Base-by-base conservation (phyloP, 2,888 invertebrate genomes). In the Morpho deidamia region DNA sequence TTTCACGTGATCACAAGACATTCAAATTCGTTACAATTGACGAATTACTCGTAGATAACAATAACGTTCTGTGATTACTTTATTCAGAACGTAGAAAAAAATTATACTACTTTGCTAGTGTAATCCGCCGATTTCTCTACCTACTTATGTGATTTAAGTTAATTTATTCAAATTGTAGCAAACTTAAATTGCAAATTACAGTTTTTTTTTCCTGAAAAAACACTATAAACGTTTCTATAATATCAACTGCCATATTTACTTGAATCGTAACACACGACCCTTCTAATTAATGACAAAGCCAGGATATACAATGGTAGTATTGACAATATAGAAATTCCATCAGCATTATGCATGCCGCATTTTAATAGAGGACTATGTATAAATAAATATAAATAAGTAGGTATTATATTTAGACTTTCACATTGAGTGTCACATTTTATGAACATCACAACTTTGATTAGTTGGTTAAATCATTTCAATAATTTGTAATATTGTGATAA, bases 281-380 rank as follows among this genome's bases (percentile, higher is more conserved):
- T 37, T 41, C 47, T 58, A 59, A 53, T 57, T 53, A 59, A 44
- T 54, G 49, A 51, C 55, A 60, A 55, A 50, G 44, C 46, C 32
- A 23, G 23, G 3, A 23, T 23, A 23, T 23, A 23, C 23, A 23
- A 39, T 34, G 8, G 23, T 57, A 45, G 53, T 51, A 63, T 51
- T 56, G 61, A 57, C 54, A 50, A 54, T 54, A 59, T 63, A 61
- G 42, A 62, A 63, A 62, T 64, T 63, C 63, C 64, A 67, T 62
- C 65, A 68, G 62, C 66, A 70, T 69, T 74, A 74, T 68, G 70
- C 73, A 71, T 73, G 67, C 59, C 47, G 66, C 65, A 69, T 63
- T 54, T 58, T 65, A 61, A 60, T 41, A 42, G 34, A 32, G 14
- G 53, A 37, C 58, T 56, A 42, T 53, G 23, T 42, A 40, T 57